phyloP scores from a whole-genome alignment of 2,888 invertebrate species.

The Tipula helvola region DNA sequence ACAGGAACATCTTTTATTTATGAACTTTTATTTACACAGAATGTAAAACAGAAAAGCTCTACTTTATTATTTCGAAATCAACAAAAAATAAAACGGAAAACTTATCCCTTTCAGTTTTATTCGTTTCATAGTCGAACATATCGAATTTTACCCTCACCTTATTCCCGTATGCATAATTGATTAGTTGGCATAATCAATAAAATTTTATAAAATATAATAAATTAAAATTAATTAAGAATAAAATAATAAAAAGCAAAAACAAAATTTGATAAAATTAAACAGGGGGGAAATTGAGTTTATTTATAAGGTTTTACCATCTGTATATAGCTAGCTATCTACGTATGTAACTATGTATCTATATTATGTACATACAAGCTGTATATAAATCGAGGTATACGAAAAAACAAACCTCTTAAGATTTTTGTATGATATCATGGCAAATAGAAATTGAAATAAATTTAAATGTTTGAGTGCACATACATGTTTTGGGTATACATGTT shows the following conservation, averaged over 20 bases:
- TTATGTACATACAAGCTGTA: not conserved
- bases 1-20: not conserved
- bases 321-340: not conserved
- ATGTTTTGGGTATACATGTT: not conserved
- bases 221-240: slow-evolving; percentile 4
- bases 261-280: not conserved
- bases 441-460: not conserved
- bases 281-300: not conserved
- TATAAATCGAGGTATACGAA: not conserved
- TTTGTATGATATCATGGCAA: not conserved
- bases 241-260: not conserved
- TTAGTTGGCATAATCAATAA: not conserved
- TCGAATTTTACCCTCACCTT: not conserved
- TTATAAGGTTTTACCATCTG: not conserved
- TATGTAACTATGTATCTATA: not conserved
- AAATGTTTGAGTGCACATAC: not conserved
- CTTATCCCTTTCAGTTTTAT: not conserved
- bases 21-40: not conserved
- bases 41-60: not conserved
- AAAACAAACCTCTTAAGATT: not conserved
- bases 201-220: not conserved
- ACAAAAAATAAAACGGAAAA: not conserved
- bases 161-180: not conserved
- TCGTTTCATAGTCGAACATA: not conserved
- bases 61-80: not conserved